These are phyloP conservation scores for Sciaenops ocellatus DNA, from an alignment of 2,797 vertebrate genomes.

Conservation along the genomic window DNA sequence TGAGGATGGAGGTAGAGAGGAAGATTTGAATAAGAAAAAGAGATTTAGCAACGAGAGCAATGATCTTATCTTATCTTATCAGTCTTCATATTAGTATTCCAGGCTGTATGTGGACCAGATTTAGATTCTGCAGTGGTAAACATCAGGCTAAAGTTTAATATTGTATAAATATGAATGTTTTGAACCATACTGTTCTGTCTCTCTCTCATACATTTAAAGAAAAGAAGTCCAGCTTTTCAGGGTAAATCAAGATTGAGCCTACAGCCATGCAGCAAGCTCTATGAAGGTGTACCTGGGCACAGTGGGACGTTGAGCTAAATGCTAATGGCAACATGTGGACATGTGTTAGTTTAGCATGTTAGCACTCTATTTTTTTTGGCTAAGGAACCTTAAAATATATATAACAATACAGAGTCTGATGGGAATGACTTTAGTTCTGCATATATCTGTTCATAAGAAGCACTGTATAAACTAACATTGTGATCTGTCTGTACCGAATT, in stretches of 20 bases:
- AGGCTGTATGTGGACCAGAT: constrained; percentile 3
- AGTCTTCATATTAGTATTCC: constrained; percentile 13
- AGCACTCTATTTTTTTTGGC: neutral
- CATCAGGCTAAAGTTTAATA: neutral
- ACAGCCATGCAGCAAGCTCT: neutral
- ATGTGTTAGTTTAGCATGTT: neutral
- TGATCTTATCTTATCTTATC: neutral
- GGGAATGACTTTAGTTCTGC: neutral
- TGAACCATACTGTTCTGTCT: neutral
- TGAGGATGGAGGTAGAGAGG: constrained; percentile 2
- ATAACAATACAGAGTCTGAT: neutral
- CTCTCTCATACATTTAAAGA: neutral
- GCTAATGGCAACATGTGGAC: neutral
- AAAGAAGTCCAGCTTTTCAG: neutral
- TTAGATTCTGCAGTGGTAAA: constrained; percentile 15
- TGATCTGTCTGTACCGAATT: no score
- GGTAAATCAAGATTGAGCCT: neutral
- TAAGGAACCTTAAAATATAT: neutral
- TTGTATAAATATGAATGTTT: neutral
- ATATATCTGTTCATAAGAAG: neutral
- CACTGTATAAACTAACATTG: neutral
- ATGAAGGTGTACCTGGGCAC: neutral
- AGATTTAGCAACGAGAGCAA: neutral
- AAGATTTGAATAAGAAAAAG: neutral
- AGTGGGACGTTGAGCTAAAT: neutral